Conservation (phyloP, 2,888 invertebrate genomes). For the Eristalis intricaria region DNA sequence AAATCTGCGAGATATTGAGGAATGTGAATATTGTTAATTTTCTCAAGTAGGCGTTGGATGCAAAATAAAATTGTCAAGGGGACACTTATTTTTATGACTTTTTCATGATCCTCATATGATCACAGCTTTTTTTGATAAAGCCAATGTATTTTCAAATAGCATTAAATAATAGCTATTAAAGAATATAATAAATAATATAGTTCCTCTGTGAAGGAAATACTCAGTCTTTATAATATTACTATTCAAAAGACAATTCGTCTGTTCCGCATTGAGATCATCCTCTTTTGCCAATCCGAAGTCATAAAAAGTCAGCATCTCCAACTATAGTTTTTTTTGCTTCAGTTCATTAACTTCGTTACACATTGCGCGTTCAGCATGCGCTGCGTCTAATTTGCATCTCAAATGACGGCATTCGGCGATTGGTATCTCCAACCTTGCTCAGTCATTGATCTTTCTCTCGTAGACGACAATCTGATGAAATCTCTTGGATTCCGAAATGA, state of each 20-base stretch:
- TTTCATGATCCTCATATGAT: neutral
- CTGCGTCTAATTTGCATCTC: constrained; percentile 38
- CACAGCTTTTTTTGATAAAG: neutral
- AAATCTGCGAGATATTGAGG: too few relatives aligned
- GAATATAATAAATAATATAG: neutral
- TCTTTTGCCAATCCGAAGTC: neutral
- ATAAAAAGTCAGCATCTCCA: neutral
- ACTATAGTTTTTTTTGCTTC: neutral
- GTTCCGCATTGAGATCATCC: neutral
- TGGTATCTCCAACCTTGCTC: constrained; percentile 28
- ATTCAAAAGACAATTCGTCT: neutral
- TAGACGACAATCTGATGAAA: constrained; percentile 4
- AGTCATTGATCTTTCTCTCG: constrained; percentile 44
- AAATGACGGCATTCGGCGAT: constrained; percentile 21
- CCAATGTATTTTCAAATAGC: neutral
- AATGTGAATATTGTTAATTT: too few relatives aligned
- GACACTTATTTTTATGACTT: too few relatives aligned
- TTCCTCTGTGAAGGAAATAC: neutral
- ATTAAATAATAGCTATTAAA: neutral
- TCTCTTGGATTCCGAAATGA: constrained; percentile 30
- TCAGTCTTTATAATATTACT: neutral
- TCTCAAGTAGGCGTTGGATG: too few relatives aligned
- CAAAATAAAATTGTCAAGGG: too few relatives aligned
- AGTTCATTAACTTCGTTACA: neutral
- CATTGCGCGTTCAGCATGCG: neutral